phyloP scores from a whole-genome alignment of 2,113 vertebrate species.

The Trogon melanurus region DNA sequence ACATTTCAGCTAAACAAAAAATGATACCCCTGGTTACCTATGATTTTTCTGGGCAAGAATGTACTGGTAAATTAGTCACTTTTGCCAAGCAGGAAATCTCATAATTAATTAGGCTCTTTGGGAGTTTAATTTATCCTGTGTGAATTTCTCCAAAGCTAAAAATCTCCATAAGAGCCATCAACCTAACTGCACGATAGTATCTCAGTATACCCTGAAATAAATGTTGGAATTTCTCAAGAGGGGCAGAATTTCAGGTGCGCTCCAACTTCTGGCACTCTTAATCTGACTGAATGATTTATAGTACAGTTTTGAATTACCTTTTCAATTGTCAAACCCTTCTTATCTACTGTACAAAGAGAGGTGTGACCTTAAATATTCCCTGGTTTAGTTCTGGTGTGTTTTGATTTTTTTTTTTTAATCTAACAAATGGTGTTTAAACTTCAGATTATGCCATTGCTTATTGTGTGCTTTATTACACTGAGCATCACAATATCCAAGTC shows the following conservation, averaged over 20 bases:
- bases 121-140: neutral
- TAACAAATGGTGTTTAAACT: neutral
- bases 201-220: neutral
- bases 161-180: neutral
- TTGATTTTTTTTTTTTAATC: neutral
- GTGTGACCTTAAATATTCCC: neutral
- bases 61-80: neutral
- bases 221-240: neutral
- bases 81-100: neutral
- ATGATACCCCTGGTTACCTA: neutral
- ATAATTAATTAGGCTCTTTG: neutral
- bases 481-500: neutral
- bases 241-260: neutral
- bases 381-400: neutral
- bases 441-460: neutral
- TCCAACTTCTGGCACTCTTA: neutral
- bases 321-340: neutral
- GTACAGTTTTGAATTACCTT: neutral
- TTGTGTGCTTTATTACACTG: neutral
- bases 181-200: neutral
- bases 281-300: neutral
- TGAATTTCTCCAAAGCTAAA: neutral
- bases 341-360: neutral
- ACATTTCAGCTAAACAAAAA: constrained; percentile 18
- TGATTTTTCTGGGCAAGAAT: neutral